phyloP scores from a whole-genome alignment of 2,113 vertebrate genomes.

The Amphilophus citrinellus region DNA sequence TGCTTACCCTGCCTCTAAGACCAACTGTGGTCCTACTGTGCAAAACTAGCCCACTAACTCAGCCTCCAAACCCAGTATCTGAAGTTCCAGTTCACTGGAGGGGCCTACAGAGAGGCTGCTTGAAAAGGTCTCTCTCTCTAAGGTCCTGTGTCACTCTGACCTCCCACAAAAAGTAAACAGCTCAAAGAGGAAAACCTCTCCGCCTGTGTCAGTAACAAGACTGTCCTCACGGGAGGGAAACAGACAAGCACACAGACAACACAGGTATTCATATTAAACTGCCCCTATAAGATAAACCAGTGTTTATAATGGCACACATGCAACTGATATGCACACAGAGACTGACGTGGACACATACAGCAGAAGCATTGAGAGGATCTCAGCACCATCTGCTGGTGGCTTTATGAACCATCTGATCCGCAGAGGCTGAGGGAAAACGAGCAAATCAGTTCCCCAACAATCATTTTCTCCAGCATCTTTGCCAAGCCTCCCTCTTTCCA shows the following conservation, averaged over 20 bases:
- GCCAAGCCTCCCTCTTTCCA: slow-evolving; percentile 60
- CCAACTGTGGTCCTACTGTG: slow-evolving; percentile 41
- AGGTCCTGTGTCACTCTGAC: slow-evolving; percentile 60
- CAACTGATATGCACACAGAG: not conserved
- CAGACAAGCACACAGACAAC: not conserved
- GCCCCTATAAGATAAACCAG: not conserved
- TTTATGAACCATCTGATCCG: slow-evolving; percentile 36
- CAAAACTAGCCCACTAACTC: slow-evolving; percentile 40
- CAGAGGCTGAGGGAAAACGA: slow-evolving; percentile 45
- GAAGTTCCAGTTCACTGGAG: slow-evolving; percentile 38
- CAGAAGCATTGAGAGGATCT: slow-evolving; percentile 64
- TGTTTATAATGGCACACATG: slow-evolving; percentile 15
- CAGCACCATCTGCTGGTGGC: slow-evolving; percentile 75
- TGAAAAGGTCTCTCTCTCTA: slow-evolving; percentile 55
- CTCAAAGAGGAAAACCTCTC: slow-evolving; percentile 37
- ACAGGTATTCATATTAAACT: not conserved
- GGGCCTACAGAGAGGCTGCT: slow-evolving; percentile 26
- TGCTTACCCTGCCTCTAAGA: not conserved
- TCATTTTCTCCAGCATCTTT: slow-evolving; percentile 60
- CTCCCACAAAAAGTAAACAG: slow-evolving; percentile 47
- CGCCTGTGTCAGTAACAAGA: not conserved
- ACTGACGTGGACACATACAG: not conserved
- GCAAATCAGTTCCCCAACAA: slow-evolving; percentile 59
- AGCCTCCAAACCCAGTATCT: slow-evolving; percentile 11
- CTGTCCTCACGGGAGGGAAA: not conserved